Conservation (phyloP, 2,888 invertebrate genomes). For the Doris montereyensis region DNA sequence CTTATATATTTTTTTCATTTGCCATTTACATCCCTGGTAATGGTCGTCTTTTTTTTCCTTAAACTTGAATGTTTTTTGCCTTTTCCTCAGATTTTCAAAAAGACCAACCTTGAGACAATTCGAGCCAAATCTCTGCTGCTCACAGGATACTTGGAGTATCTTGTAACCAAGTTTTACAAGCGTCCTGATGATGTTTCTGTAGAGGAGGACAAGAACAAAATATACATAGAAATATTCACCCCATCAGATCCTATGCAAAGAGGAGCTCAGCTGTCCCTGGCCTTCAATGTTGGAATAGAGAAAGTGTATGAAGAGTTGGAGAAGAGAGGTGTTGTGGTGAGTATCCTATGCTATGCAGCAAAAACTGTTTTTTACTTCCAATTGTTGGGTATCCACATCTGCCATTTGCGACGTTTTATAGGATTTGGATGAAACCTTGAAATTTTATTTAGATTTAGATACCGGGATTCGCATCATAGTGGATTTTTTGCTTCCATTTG, state of each 20-base stretch:
- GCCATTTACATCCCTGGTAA: no score
- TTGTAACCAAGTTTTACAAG: constrained; percentile 68
- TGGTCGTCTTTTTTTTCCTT: no score
- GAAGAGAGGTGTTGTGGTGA: constrained; percentile 75
- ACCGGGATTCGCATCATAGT: no score
- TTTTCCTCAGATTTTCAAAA: constrained; percentile 75
- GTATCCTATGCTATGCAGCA: constrained; percentile 52
- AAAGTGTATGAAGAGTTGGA: constrained; percentile 73
- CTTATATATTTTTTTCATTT: no score
- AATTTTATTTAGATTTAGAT: neutral
- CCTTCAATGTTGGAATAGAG: constrained; percentile 72
- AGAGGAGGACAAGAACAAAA: constrained; percentile 34
- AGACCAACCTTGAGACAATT: constrained; percentile 73
- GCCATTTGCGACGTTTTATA: neutral
- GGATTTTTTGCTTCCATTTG: no score
- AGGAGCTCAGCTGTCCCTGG: constrained; percentile 76
- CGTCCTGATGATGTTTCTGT: constrained; percentile 38
- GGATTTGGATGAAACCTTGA: neutral
- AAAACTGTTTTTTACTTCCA: neutral
- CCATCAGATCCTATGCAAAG: constrained; percentile 75
- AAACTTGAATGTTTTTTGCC: no score
- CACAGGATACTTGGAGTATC: constrained; percentile 76
- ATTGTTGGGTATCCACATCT: neutral
- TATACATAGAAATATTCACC: constrained; percentile 74
- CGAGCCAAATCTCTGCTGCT: constrained; percentile 74